Evolutionary conservation across 2,797 vertebrate species (phyloP), one percentile per base, ranked within the genome.

Genomic region (Sitta carolinensis): DNA sequence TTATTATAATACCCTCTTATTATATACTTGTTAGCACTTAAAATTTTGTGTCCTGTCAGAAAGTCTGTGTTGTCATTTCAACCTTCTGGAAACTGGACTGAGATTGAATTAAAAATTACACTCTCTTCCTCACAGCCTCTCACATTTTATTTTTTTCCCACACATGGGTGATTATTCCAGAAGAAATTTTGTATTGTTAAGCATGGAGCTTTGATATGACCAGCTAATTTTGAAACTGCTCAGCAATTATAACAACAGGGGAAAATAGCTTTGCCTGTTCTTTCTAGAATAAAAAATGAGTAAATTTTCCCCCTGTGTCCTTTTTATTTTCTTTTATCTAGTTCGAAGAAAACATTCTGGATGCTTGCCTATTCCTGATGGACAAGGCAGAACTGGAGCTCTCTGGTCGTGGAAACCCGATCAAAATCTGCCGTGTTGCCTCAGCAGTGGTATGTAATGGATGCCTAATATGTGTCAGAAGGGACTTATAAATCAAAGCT

Each of bases 281-380:
- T 91, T 84, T 89, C 32, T 25, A 70, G 59, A 94, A 66, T 79
- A 36, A 75, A 79, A 48, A 68, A 11, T 78, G 6, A 92, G 57
- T 30, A 7, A 13, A 4, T 73, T 90, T 96, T 40, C 57, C 40
- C 27, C 78, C 26, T 75, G n/a, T 69, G 73, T 45, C 50, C 9
- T 94, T 54, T 94, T 70, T 83, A 27, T 80, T 66, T 66, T 48
- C n/a, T 80, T 69, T 69, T 73, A 51, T 86, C 83, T 88, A 99
- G 99, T 99, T 99, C 97, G 99, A 99, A 97, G 98, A 98, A 29
- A 98, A 98, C 32, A 68, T 99, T 84, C 98, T 99, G 91, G 99
- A 99, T 29, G 98, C 99, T 78, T 99, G 99, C 91, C 97, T 99
- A 23, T 98, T 98, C 78, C 95, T 99, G 94, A 98, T 99, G 99